These are phyloP conservation scores for Schizopygopsis malacanthus DNA, from an alignment of 2,797 vertebrate species.

Conservation along the genomic window DNA sequence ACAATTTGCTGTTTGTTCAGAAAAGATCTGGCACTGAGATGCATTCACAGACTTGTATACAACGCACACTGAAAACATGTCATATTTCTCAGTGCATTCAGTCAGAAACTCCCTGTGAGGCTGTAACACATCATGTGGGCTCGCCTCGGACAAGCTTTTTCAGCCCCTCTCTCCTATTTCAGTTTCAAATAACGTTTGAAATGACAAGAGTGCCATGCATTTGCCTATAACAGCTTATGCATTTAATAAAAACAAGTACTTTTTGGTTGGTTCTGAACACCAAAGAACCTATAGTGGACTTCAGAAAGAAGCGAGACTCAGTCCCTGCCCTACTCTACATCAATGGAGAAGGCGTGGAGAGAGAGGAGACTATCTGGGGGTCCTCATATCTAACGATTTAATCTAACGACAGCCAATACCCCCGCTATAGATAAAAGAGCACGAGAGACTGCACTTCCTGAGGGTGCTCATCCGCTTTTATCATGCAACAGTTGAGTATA, in stretches of 20 bases:
- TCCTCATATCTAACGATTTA: no score
- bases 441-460: no score
- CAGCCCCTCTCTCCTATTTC: slow-evolving; percentile 1
- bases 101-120: slow-evolving; percentile 34
- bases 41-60: slow-evolving; percentile 23
- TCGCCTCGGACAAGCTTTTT: slow-evolving; percentile 31
- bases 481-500: no score
- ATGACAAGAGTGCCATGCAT: background rate
- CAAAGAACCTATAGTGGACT: no score
- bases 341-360: no score
- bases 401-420: no score
- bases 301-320: no score
- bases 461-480: no score
- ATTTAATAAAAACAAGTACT: background rate
- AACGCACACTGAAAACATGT: slow-evolving; percentile 26
- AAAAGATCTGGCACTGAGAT: background rate
- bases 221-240: background rate
- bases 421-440: no score
- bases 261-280: no score
- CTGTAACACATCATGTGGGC: slow-evolving; percentile 46
- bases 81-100: slow-evolving; percentile 42
- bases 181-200: background rate
- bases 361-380: no score
- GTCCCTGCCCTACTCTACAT: no score
- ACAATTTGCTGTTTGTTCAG: background rate